A percentile compares a stretch with the other conserved stretches of the same genome.
Conservation (phyloP, 2,113 vertebrate species). For the Mixornis gularis region DNA sequence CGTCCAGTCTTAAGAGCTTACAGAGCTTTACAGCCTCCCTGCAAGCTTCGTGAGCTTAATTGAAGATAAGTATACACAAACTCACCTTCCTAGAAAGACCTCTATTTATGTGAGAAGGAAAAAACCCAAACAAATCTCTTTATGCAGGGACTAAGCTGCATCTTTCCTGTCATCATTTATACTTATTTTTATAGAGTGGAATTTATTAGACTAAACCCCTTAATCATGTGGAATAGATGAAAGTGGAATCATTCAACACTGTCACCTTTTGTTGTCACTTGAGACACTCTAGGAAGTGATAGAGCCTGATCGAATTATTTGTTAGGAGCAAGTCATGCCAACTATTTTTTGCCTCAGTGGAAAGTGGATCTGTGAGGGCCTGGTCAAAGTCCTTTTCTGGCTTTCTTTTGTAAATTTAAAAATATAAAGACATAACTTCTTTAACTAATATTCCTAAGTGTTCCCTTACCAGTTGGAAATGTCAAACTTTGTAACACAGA, state of each 20-base stretch:
- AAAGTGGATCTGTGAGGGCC: neutral
- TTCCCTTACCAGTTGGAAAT: neutral
- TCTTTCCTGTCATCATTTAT: conserved; percentile 41
- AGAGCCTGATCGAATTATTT: neutral
- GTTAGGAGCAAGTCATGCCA: neutral
- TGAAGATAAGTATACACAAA: conserved; percentile 63
- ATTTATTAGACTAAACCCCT: conserved; percentile 31
- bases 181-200: conserved; percentile 36
- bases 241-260: conserved; percentile 36
- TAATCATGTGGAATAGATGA: conserved; percentile 30
- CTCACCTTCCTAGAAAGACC: conserved; percentile 44
- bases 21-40: conserved; percentile 60
- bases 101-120: conserved; percentile 31
- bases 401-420: neutral
- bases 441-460: neutral
- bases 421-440: neutral
- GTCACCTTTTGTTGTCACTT: conserved; percentile 32
- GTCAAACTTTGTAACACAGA: neutral
- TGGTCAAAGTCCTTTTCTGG: neutral
- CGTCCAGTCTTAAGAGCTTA: conserved; percentile 64
- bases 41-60: conserved; percentile 61
- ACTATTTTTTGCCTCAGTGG: neutral
- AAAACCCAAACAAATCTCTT: conserved; percentile 38
- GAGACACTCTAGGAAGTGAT: neutral
- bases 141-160: conserved; percentile 26